phyloP scores from a whole-genome alignment of 2,113 vertebrate genomes.

The Cavia porcellus region DNA sequence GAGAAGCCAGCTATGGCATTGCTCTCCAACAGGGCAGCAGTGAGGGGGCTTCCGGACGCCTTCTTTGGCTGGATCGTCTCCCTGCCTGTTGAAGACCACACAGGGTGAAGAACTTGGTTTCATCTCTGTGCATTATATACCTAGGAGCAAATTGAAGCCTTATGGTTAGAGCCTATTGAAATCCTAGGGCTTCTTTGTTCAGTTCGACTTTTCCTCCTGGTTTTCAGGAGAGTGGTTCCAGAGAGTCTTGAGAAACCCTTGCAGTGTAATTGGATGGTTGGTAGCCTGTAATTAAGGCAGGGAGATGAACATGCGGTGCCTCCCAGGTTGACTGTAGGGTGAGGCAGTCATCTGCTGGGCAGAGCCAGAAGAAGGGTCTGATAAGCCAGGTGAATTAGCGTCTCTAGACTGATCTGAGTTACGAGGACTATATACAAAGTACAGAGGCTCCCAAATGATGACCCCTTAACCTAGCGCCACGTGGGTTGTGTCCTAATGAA shows the following conservation, averaged over 20 bases:
- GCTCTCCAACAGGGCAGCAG: no score
- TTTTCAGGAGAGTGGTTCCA: conserved; percentile 12
- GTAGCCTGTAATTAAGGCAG: conserved; percentile 27
- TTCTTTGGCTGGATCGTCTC: background rate
- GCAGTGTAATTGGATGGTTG: conserved; percentile 22
- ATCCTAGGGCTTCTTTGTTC: conserved; percentile 18
- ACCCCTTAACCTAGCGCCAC: background rate
- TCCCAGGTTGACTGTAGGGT: background rate
- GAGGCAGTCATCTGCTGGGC: background rate
- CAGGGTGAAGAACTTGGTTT: background rate
- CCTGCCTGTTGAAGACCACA: background rate
- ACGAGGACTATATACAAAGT: background rate
- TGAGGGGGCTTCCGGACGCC: background rate
- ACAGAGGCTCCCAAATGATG: background rate
- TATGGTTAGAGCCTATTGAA: conserved; percentile 1
- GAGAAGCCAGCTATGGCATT: background rate
- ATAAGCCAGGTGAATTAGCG: background rate
- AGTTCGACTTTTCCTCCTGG: conserved; percentile 8
- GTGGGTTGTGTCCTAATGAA: conserved; percentile 5
- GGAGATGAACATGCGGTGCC: accelerated
- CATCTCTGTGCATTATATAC: background rate
- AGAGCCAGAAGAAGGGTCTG: background rate
- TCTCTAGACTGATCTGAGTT: background rate
- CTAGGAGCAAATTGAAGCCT: conserved; percentile 17
- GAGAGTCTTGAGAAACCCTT: conserved; percentile 24